Conservation (phyloP, 2,888 invertebrate species). For the Euplexia lucipara region DNA sequence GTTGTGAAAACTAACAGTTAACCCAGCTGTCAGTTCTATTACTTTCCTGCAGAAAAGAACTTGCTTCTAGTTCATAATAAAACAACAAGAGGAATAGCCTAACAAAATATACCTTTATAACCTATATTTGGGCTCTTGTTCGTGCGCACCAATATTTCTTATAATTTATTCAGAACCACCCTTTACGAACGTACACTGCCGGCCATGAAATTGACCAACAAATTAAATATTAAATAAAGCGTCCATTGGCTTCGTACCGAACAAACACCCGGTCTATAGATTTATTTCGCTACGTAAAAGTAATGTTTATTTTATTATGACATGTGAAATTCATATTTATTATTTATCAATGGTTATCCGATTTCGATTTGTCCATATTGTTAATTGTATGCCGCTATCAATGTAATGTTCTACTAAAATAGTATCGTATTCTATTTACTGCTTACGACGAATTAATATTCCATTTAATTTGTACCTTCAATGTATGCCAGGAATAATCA, state of each 20-base stretch:
- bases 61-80: constrained; percentile 17
- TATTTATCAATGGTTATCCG: background rate
- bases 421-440: background rate
- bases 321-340: constrained; percentile 14
- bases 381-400: constrained; percentile 7
- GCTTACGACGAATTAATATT: constrained; percentile 8
- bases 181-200: constrained; percentile 28
- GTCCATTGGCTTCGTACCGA: constrained; percentile 1
- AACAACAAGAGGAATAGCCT: background rate
- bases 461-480: background rate
- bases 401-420: background rate
- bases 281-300: constrained; percentile 35
- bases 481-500: background rate
- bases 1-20: background rate
- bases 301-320: constrained; percentile 31
- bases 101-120: constrained; percentile 23
- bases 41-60: background rate
- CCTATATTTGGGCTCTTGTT: constrained; percentile 17
- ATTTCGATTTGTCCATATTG: constrained; percentile 17
- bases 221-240: constrained; percentile 48
- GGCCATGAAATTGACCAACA: constrained; percentile 47
- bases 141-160: constrained; percentile 47
- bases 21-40: background rate
- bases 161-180: constrained; percentile 61
- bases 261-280: constrained; percentile 27